Base-by-base conservation (phyloP, 2,113 vertebrate species). In the Sinocyclocheilus anophthalmus region DNA sequence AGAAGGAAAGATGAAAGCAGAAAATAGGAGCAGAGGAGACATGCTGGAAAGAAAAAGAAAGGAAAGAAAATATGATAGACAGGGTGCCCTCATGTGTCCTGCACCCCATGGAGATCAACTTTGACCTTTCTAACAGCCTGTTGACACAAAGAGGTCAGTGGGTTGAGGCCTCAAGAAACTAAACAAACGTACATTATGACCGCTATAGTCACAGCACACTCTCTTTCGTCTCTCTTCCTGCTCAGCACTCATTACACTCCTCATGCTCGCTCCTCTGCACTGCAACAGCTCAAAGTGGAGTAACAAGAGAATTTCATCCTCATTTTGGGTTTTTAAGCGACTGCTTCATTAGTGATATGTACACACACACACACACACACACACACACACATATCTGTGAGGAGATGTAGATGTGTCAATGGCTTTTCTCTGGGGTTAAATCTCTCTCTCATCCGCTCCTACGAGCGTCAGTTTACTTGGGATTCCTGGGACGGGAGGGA, bases 401-500 rank as follows among this genome's bases (percentile, higher is more conserved):
- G 30, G 18, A 59, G 45, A 30, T 83, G 80, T 82, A 70, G 80
- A 82, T 53, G 45, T 82, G 70, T 70, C 81, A 53, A 26, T 20
- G 8, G 81, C 53, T 24, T 84, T 59, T 84, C 33, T 84, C 45
- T 82, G 42, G 80, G 45, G 42, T 67, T 65, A 67, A 59, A 80
- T 80, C 55, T 80, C 14, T 82, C 45, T 84, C 81, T 57, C 33
- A 57, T 83, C 50, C 30, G 18, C 67, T 83, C 67, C 67, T 72
- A 3, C 39, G 13, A 73, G 81, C 45, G 26, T 26, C 48, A 16
- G 26, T 69, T 83, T 55, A 26, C 18, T 33, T 30, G 45, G 30
- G 69, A 84, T 73, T 84, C 81, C 9, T 84, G 50, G 26, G 80
- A 84, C 12, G 67, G 20, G 65, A 70, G 30, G 48, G 48, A 83